Evolutionary conservation across 2,797 vertebrate species (phyloP).

Genomic region (Gymnodraco acuticeps): DNA sequence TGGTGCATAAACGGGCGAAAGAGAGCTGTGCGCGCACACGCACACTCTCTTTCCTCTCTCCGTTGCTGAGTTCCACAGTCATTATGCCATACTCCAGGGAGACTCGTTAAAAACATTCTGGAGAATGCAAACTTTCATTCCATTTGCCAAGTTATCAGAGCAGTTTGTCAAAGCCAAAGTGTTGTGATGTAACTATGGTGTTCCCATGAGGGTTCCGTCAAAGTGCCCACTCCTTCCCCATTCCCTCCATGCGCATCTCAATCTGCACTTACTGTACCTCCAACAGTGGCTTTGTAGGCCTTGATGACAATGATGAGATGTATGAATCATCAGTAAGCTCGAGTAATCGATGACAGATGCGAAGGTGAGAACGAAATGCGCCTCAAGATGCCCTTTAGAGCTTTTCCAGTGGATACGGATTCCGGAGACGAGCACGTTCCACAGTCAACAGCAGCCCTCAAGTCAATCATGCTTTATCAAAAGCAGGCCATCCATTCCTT

Average conservation of each 20-base stretch:
- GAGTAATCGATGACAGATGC: slow-evolving; percentile 27
- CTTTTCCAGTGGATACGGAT: slow-evolving; percentile 26
- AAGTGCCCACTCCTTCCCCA: slow-evolving; percentile 43
- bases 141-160: slow-evolving; percentile 75
- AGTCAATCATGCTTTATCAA: slow-evolving; percentile 71
- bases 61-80: slow-evolving; percentile 61
- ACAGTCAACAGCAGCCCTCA: slow-evolving; percentile 49
- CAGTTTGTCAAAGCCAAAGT: slow-evolving; percentile 76
- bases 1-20: no score
- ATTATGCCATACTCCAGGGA: slow-evolving; percentile 76
- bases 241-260: slow-evolving; percentile 27
- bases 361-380: slow-evolving; percentile 35
- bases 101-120: slow-evolving; percentile 80
- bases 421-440: slow-evolving; percentile 25
- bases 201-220: slow-evolving; percentile 58
- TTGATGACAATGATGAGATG: slow-evolving; percentile 41
- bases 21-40: no score
- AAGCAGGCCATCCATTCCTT: slow-evolving; percentile 69
- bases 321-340: slow-evolving; percentile 41
- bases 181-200: slow-evolving; percentile 69
- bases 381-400: slow-evolving; percentile 24
- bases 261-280: slow-evolving; percentile 23
- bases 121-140: slow-evolving; percentile 80
- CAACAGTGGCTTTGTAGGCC: slow-evolving; percentile 33
- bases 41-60: not conserved